Evolutionary conservation across 2,797 vertebrate genomes (phyloP).

Genomic region (Percopsis omiscomaycus): DNA sequence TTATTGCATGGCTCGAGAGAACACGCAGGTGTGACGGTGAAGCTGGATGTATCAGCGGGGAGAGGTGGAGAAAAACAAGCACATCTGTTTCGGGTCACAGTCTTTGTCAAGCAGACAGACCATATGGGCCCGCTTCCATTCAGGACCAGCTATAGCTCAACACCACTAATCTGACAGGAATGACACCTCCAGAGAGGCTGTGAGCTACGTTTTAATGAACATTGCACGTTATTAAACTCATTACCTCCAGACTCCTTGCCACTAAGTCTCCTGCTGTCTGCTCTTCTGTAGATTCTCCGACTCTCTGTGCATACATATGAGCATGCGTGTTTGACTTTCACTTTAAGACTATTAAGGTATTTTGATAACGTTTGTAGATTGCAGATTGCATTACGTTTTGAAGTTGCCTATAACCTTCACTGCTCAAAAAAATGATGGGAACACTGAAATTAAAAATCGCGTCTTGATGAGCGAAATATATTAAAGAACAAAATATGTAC

Average conservation of each 20-base stretch:
- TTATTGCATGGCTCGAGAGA: constrained; percentile 43
- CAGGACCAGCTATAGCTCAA: constrained; percentile 63
- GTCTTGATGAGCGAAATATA: too few relatives aligned
- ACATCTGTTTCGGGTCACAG: constrained; percentile 74
- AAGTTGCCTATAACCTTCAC: too few relatives aligned
- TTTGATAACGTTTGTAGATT: constrained; percentile 11
- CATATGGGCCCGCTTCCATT: constrained; percentile 67
- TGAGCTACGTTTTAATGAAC: constrained; percentile 75
- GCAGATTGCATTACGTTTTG: background rate
- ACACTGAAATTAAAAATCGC: too few relatives aligned
- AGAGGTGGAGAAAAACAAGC: constrained; percentile 49
- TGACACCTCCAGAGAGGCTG: constrained; percentile 68
- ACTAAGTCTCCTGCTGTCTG: constrained; percentile 39
- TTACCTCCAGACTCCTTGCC: constrained; percentile 60
- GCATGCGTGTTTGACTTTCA: constrained; percentile 25
- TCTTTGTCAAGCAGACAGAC: constrained; percentile 62
- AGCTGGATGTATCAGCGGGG: constrained; percentile 41
- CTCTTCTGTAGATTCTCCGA: constrained; percentile 21
- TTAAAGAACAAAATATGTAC: too few relatives aligned
- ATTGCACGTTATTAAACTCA: constrained; percentile 70
- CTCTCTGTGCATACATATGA: constrained; percentile 29
- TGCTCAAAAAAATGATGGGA: too few relatives aligned
- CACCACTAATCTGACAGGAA: constrained; percentile 70
- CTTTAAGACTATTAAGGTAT: constrained; percentile 41
- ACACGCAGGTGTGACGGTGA: constrained; percentile 67